phyloP scores from a whole-genome alignment of 2,113 vertebrate species.

The Caretta caretta region DNA sequence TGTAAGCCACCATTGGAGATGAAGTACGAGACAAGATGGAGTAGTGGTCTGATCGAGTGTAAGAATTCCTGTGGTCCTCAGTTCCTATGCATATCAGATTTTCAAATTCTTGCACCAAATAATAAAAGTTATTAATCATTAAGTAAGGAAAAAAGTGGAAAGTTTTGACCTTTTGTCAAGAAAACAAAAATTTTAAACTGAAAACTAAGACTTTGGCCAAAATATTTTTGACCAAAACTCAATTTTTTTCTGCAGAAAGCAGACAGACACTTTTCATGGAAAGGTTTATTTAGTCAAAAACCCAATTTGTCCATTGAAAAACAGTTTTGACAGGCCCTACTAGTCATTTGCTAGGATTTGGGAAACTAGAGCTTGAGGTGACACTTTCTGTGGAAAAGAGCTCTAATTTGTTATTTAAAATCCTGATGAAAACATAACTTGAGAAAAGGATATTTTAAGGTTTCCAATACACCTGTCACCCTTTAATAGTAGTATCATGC shows the following conservation, averaged over 20 bases:
- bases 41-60: neutral
- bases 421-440: neutral
- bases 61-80: neutral
- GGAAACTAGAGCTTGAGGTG: neutral
- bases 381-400: neutral
- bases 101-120: neutral
- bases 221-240: neutral
- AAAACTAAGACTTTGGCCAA: neutral
- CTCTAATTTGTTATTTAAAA: neutral
- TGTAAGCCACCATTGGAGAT: neutral
- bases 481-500: neutral
- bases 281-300: neutral
- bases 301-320: neutral
- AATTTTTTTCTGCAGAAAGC: neutral
- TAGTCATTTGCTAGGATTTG: neutral
- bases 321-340: neutral
- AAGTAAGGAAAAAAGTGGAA: neutral
- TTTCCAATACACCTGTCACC: neutral
- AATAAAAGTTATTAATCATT: neutral
- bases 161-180: neutral
- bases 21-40: accelerated
- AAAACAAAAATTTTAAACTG: neutral
- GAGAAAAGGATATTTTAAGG: neutral
- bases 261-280: neutral
- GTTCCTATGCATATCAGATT: neutral